A percentile compares a stretch with the other conserved stretches of the same genome.
These are phyloP conservation scores for Athalia circularis DNA, from an alignment of 2,888 invertebrate genomes.

Conservation along the genomic window DNA sequence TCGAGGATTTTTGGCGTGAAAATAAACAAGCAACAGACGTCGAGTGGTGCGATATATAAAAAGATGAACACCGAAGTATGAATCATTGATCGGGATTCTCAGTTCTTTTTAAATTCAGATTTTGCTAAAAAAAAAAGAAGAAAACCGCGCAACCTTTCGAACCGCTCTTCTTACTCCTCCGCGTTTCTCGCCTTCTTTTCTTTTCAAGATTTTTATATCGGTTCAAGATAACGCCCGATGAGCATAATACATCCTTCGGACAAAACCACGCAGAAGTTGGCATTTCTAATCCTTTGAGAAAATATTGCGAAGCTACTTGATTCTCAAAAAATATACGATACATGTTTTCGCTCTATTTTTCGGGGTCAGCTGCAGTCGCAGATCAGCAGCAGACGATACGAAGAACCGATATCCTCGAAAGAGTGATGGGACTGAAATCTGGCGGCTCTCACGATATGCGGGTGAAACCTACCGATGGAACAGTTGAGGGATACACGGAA, in stretches of 20 bases:
- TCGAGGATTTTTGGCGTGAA: slow-evolving; percentile 18
- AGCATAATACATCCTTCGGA: neutral
- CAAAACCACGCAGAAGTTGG: neutral
- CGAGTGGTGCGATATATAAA: slow-evolving; percentile 28
- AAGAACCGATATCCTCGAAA: slow-evolving; percentile 16
- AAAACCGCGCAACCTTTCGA: neutral
- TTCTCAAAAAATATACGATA: slow-evolving; percentile 3
- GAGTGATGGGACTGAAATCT: slow-evolving; percentile 25
- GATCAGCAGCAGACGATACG: neutral
- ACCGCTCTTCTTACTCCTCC: neutral
- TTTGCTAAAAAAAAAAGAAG: neutral
- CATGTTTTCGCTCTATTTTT: too few species aligned
- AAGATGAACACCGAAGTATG: slow-evolving; percentile 15
- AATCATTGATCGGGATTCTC: slow-evolving; percentile 4
- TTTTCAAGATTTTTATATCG: neutral
- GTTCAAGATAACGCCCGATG: neutral
- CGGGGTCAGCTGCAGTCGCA: too few species aligned
- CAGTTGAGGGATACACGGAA: slow-evolving; percentile 30
- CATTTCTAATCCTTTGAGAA: slow-evolving; percentile 4
- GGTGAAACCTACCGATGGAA: neutral
- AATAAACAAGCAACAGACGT: slow-evolving; percentile 38
- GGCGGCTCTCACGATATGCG: slow-evolving; percentile 29
- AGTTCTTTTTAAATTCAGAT: slow-evolving; percentile 17
- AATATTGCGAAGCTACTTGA: slow-evolving; percentile 8
- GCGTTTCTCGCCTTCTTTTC: neutral